These are phyloP conservation scores for Melanostoma scalare DNA, from an alignment of 2,888 invertebrate species.

Conservation along the genomic window DNA sequence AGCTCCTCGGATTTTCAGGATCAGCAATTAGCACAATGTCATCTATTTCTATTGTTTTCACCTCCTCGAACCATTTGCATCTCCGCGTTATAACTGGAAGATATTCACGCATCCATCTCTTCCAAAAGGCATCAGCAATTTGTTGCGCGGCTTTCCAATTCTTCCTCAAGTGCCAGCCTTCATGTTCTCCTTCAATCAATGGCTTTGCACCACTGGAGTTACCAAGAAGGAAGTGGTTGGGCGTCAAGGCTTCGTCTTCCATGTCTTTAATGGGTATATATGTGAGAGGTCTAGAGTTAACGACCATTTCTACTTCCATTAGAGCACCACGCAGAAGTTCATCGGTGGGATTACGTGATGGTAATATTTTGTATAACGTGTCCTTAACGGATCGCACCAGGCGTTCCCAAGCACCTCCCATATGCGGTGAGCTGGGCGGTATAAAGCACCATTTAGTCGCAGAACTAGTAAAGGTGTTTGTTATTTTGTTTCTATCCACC, in stretches of 20 bases:
- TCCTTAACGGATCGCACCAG: constrained; percentile 2
- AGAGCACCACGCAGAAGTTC: background rate
- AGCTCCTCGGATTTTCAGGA: constrained; percentile 42
- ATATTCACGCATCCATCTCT: constrained; percentile 72
- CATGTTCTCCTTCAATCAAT: background rate
- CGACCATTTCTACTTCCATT: constrained; percentile 1
- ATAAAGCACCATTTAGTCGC: constrained; percentile 48
- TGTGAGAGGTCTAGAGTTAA: constrained; percentile 17
- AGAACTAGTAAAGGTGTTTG: constrained; percentile 39
- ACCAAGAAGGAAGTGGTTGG: background rate
- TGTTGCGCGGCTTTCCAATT: constrained; percentile 4
- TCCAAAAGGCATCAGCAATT: constrained; percentile 1
- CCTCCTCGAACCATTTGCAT: constrained; percentile 59
- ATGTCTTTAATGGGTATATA: constrained; percentile 13
- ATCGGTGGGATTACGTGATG: constrained; percentile 3
- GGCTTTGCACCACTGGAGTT: background rate
- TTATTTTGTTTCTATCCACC: constrained; percentile 39
- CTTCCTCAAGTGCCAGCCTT: background rate
- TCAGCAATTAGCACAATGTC: constrained; percentile 65
- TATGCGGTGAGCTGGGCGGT: background rate
- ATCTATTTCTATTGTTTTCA: constrained; percentile 27
- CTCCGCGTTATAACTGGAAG: constrained; percentile 63
- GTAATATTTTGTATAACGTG: background rate
- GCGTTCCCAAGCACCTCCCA: background rate
- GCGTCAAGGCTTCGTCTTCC: constrained; percentile 21